A percentile compares a stretch with the other conserved stretches of the same genome.
phyloP scores from a whole-genome alignment of 2,797 vertebrate species.

The Echiichthys vipera region DNA sequence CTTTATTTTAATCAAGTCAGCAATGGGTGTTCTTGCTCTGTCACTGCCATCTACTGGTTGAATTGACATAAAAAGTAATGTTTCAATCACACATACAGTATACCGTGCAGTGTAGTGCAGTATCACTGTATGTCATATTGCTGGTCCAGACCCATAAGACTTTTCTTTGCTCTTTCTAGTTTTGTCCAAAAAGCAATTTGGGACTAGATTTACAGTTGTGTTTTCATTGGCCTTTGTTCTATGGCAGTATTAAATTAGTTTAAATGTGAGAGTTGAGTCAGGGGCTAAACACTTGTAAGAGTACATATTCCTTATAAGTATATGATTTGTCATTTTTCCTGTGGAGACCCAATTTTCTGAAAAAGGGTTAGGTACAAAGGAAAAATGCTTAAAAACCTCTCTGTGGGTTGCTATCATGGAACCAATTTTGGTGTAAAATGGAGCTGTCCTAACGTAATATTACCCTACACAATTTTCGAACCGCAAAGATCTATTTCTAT shows the following conservation, averaged over 20 bases:
- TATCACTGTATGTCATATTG: constrained; percentile 5
- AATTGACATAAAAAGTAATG: constrained; percentile 21
- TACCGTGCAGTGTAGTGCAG: not conserved
- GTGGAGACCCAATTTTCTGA: constrained; percentile 53
- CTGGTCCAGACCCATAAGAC: not conserved
- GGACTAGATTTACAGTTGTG: constrained; percentile 24
- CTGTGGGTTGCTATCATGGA: constrained; percentile 46
- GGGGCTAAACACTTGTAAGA: constrained; percentile 38
- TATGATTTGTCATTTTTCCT: constrained; percentile 51
- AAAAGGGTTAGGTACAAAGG: constrained; percentile 30
- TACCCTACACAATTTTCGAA: constrained; percentile 56
- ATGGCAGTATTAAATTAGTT: constrained; percentile 23
- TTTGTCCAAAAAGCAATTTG: constrained; percentile 10
- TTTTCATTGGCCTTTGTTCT: constrained; percentile 32
- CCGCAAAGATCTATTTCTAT: constrained; percentile 60
- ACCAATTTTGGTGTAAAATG: constrained; percentile 65
- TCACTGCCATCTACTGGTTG: constrained; percentile 81
- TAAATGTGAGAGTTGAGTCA: constrained; percentile 36
- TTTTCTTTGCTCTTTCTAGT: constrained; percentile 8
- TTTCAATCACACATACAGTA: not conserved
- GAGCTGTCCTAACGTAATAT: constrained; percentile 63
- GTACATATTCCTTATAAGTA: constrained; percentile 47
- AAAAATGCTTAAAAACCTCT: constrained; percentile 50
- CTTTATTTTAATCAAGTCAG: constrained; percentile 16
- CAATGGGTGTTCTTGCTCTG: constrained; percentile 61